These are phyloP conservation scores for Zoroaster sp. DNA, from an alignment of 53 echinoderm and acorn worm species.

Conservation along the genomic window DNA sequence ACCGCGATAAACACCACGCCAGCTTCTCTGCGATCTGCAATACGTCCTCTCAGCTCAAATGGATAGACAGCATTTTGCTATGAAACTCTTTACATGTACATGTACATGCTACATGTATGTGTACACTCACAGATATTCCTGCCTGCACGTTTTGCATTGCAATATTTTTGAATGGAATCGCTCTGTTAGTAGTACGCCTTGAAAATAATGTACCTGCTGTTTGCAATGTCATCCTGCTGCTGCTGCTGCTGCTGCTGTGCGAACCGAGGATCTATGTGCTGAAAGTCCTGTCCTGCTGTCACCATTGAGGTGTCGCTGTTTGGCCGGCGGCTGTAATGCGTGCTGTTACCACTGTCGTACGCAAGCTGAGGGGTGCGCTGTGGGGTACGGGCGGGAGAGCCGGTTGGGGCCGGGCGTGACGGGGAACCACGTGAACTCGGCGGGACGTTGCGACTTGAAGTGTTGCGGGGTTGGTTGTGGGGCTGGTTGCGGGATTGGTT, in stretches of 20 bases:
- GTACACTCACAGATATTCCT: too few relatives aligned
- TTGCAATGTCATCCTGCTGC: neutral
- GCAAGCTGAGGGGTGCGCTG: neutral
- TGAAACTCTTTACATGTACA: too few relatives aligned
- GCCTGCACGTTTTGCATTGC: too few relatives aligned
- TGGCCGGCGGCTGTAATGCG: conserved; percentile 8
- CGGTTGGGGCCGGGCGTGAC: neutral
- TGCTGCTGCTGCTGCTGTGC: conserved; percentile 1
- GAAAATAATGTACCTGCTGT: neutral
- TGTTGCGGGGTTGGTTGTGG: neutral
- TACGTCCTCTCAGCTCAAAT: too few relatives aligned
- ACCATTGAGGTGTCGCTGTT: conserved; percentile 2
- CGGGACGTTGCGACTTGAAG: neutral
- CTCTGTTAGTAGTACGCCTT: too few relatives aligned
- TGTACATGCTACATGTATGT: too few relatives aligned
- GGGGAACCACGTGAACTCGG: neutral
- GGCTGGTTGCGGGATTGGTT: neutral
- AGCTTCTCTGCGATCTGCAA: too few relatives aligned
- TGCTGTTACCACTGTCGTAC: neutral
- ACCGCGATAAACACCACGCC: too few relatives aligned
- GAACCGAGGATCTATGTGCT: conserved; percentile 19
- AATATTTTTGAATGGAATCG: too few relatives aligned
- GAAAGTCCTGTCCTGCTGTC: conserved; percentile 34
- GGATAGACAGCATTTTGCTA: too few relatives aligned
- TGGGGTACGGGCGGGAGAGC: neutral